These are phyloP conservation scores for Lagothrix lagotricha DNA, from an alignment of 2,797 vertebrate genomes.

Conservation along the genomic window DNA sequence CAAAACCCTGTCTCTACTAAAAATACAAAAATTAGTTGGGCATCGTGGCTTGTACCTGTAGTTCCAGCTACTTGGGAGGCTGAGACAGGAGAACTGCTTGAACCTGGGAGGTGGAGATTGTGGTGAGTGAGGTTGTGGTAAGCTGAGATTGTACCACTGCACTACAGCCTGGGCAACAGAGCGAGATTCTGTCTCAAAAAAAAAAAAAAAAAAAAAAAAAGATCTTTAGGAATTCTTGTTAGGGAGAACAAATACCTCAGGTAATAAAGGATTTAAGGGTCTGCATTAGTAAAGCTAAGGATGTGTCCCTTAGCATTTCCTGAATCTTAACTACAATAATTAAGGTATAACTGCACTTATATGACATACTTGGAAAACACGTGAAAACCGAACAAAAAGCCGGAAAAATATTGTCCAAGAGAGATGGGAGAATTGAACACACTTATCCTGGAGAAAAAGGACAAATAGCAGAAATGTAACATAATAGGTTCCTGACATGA, in stretches of 20 bases:
- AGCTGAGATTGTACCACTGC: no score
- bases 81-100: no score
- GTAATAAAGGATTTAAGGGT: background rate
- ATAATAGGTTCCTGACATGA: background rate
- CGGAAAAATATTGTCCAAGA: background rate
- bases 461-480: background rate
- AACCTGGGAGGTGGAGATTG: no score
- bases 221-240: background rate
- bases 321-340: background rate
- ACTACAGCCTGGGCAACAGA: no score
- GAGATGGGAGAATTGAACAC: background rate
- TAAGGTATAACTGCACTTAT: background rate
- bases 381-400: background rate
- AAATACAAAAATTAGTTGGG: no score
- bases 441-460: background rate
- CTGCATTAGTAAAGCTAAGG: background rate
- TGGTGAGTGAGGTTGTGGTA: no score
- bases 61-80: no score
- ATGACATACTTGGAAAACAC: background rate
- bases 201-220: no score
- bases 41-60: no score
- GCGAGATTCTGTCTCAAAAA: no score
- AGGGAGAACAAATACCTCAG: background rate
- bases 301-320: background rate
- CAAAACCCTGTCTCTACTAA: no score